Percentiles rank a stretch among this genome's conserved stretches.
These are phyloP conservation scores for Hypotaenidia philippensis DNA, from an alignment of 2,797 vertebrate species.

Conservation along the genomic window DNA sequence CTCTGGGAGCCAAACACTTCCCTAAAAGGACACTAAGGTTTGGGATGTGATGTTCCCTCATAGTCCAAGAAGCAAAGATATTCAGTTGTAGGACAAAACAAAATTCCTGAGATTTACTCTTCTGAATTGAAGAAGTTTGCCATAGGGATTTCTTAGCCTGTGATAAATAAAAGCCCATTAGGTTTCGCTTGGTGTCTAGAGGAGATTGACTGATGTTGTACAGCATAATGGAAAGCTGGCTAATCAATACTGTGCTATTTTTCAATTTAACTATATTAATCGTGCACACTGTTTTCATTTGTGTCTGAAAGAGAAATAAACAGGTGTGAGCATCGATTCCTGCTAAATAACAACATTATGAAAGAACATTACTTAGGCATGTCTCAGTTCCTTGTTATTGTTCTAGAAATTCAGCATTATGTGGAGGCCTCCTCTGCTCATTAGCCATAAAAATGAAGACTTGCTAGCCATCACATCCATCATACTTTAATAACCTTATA, in stretches of 20 bases:
- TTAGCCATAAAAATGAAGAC: slow-evolving; percentile 16
- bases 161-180: slow-evolving; percentile 26
- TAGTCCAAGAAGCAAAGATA: not conserved
- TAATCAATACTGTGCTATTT: slow-evolving; percentile 60
- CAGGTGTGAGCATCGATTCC: slow-evolving; percentile 46
- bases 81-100: not conserved
- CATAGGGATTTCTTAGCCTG: not conserved
- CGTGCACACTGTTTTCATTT: slow-evolving; percentile 10
- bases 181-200: not conserved
- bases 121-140: not conserved
- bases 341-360: slow-evolving; percentile 40
- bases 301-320: slow-evolving; percentile 48
- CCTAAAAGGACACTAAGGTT: not conserved
- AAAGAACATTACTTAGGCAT: not conserved
- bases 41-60: not conserved
- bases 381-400: not conserved
- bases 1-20: not conserved
- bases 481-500: not conserved
- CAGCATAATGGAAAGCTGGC: slow-evolving; percentile 35
- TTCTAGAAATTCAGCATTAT: not conserved
- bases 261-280: slow-evolving; percentile 60
- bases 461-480: not conserved
- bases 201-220: slow-evolving; percentile 41
- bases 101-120: not conserved
- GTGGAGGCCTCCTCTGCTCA: not conserved